These are phyloP conservation scores for Microchrysa polita DNA, from an alignment of 2,888 invertebrate genomes.

Conservation along the genomic window DNA sequence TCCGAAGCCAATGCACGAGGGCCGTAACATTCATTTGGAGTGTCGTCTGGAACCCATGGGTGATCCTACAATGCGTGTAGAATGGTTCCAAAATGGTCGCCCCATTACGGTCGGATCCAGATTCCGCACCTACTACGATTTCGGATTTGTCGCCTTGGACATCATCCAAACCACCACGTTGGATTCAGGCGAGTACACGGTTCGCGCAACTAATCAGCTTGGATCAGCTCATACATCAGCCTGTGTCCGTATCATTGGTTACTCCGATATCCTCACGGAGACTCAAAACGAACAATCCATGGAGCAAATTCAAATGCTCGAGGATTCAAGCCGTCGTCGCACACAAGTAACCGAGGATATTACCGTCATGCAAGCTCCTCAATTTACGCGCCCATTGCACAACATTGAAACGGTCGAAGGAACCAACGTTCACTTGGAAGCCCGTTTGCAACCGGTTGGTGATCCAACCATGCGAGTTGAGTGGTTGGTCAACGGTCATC, in stretches of 20 bases:
- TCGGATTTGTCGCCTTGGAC: slow-evolving; percentile 96
- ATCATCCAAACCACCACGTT: slow-evolving; percentile 93
- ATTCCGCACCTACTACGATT: slow-evolving; percentile 95
- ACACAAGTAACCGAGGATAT: slow-evolving; percentile 82
- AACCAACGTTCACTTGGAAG: slow-evolving; percentile 91
- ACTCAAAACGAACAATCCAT: slow-evolving; percentile 92
- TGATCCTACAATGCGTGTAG: slow-evolving; percentile 94
- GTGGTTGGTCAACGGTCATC: slow-evolving; percentile 96
- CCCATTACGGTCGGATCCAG: slow-evolving; percentile 89
- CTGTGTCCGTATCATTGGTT: slow-evolving; percentile 85
- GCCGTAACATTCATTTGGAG: slow-evolving; percentile 90
- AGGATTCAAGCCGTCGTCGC: slow-evolving; percentile 78
- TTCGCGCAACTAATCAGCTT: slow-evolving; percentile 90
- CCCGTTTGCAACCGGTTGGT: slow-evolving; percentile 88
- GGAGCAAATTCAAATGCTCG: slow-evolving; percentile 90
- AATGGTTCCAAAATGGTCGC: slow-evolving; percentile 95
- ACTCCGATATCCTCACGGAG: slow-evolving; percentile 85
- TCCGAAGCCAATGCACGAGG: slow-evolving; percentile 85
- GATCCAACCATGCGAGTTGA: slow-evolving; percentile 93
- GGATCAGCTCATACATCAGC: slow-evolving; percentile 93
- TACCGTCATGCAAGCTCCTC: slow-evolving; percentile 84
- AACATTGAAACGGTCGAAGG: slow-evolving; percentile 91
- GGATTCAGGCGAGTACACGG: slow-evolving; percentile 96
- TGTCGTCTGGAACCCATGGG: slow-evolving; percentile 94
- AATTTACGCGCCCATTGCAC: slow-evolving; percentile 86